Evolutionary conservation across 2,113 vertebrate species (phyloP), one percentile per base, ranked within the genome.

Genomic region (Pycnonotus jocosus): DNA sequence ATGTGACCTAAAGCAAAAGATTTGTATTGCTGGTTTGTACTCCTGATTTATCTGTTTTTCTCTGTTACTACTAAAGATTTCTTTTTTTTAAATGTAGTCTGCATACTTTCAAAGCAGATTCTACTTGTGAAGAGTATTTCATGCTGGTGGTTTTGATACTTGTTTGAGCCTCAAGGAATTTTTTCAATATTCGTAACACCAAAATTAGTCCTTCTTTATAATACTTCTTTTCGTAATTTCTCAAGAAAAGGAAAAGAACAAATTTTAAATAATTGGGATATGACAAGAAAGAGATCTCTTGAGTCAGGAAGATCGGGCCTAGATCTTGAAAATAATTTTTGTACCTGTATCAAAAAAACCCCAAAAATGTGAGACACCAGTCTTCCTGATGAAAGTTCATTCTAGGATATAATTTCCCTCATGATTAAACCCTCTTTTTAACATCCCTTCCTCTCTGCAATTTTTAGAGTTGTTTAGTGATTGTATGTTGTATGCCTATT

Each of bases 361-460:
- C 9, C 15, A 14, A n/a, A 10, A 23, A 35, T 3, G 5, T 10
- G 8, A 6, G 22, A 5, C 2, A 5, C 58, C 15, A 58, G 8
- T 48, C 24, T 25, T 61, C 8, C 13, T 58, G 19, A 15, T 85
- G 23, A 9, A 93, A 87, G 4, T 74, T 37, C 57, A 2, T 58
- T 88, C 11, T 66, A 45, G 12, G 54, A 56, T 48, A 22, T 73
- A 15, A 73, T 66, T 86, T 83, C 35, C 65, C 10, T 78, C 22
- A 35, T 47, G 4, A 64, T 71, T 38, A 47, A 69, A 30, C 24
- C 8, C 2, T 0, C 2, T 50, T 54, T 57, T 48, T 44, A 71
- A 42, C 45, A 82, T 33, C 8, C 19, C 17, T 54, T 33, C 5
- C 9, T 42, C 27, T 74, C 69, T 47, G 7, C 30, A 66, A 19